A percentile compares a stretch with the other conserved stretches of the same genome.
Evolutionary conservation across 2,797 vertebrate genomes (phyloP).

Genomic region (Bovichtus variegatus): DNA sequence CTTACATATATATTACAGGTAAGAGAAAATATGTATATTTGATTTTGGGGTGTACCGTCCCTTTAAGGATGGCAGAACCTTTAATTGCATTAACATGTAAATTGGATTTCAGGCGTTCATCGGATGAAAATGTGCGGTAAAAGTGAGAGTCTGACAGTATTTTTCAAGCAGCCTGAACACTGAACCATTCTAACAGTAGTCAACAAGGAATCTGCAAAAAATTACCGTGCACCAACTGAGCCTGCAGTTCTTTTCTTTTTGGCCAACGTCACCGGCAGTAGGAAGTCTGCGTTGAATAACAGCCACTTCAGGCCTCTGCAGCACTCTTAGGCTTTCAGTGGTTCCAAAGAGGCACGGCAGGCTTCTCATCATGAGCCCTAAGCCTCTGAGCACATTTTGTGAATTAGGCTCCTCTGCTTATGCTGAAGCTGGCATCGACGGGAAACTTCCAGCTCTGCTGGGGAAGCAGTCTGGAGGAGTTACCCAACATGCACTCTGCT

Average conservation of each 20-base stretch:
- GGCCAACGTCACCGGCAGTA: slow-evolving; percentile 4
- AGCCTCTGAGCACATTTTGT: slow-evolving; percentile 37
- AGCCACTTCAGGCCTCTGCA: slow-evolving; percentile 21
- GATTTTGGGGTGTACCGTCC: too few relatives aligned
- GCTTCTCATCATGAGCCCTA: slow-evolving; percentile 21
- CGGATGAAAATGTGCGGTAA: background rate
- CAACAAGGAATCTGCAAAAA: background rate
- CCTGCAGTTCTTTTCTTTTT: slow-evolving; percentile 8
- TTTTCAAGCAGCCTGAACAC: background rate
- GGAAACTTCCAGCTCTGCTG: slow-evolving; percentile 17
- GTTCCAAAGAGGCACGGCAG: slow-evolving; percentile 17
- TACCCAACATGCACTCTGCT: slow-evolving; percentile 5
- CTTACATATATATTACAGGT: too few relatives aligned
- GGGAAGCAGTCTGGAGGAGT: background rate
- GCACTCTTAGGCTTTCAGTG: slow-evolving; percentile 7
- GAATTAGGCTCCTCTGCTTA: slow-evolving; percentile 28
- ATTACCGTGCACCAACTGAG: slow-evolving; percentile 9
- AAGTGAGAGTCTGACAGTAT: background rate
- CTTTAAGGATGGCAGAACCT: too few relatives aligned
- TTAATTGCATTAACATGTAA: too few relatives aligned
- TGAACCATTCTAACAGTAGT: background rate
- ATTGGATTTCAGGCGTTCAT: background rate
- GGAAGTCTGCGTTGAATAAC: background rate
- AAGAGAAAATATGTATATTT: too few relatives aligned
- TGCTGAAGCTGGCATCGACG: slow-evolving; percentile 12